Evolutionary conservation across 2,113 vertebrate species (phyloP), one percentile per base, ranked within the genome.

Genomic region (Varanus komodoensis): DNA sequence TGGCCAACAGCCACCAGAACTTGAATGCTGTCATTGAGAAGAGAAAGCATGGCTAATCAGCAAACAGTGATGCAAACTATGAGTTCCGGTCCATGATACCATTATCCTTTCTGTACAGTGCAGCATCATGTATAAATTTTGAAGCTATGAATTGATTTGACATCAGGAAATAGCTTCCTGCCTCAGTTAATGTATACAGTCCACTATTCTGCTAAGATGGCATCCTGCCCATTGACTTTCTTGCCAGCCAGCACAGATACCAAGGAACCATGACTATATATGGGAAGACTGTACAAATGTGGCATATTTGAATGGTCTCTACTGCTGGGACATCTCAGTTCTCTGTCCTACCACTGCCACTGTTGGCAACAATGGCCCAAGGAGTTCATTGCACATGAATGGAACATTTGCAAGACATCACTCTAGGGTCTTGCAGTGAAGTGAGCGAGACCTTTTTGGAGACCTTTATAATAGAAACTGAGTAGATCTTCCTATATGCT

Each of bases 181-280:
- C 82, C 83, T 86, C 90, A 87, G 44, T 82, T 57, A 3, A 0
- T 82, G 78, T 50, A 80, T 85, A 50, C 64, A 38, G 21, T 73
- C 52, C 12, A 4, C 93, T 93, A 75, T 86, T 85, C 93, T 94
- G 90, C 82, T 87, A 68, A 32, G 11, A 34, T 87, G 92, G 89
- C 93, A 90, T 38, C 2, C 19, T 87, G 92, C 91, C 93, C 88
- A 54, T 83, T 79, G 44, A 54, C 79, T 82, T 64, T 6, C 0
- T 92, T 88, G 34, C 52, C 75, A 84, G 38, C 23, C 90, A 90
- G 78, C 67, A 79, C n/a, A 94, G 50, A 87, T 67, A 87, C 88
- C 19, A 73, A 86, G 80, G 54, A 69, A 67, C 48, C 1, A 0
- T 0, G 8, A 82, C 64, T 84, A 64, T 90, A 79, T 12, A 3